Evolutionary conservation across 1,140 invertebrate genomes (phyloP).

Genomic region (Papilio glaucus): DNA sequence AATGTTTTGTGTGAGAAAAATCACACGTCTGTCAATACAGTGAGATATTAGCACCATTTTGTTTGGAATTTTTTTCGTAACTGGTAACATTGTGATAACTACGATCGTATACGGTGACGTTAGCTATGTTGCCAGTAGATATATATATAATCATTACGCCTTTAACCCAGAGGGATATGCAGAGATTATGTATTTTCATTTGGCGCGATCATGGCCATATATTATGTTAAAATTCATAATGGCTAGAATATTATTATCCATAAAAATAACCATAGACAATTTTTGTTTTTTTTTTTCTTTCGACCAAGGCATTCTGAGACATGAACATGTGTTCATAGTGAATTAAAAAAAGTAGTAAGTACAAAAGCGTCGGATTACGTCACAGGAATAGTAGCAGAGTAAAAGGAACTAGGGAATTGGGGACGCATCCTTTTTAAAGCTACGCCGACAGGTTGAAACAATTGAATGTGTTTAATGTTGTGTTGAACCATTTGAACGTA

Average conservation of each 20-base stretch:
- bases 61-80: too few species aligned
- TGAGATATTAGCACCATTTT: too few species aligned
- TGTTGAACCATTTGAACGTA: not conserved
- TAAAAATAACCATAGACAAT: not conserved
- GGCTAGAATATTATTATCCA: not conserved
- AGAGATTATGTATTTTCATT: too few species aligned
- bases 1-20: slow-evolving; percentile 14
- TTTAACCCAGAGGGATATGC: too few species aligned
- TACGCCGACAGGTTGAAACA: not conserved
- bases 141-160: too few species aligned
- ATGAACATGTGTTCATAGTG: not conserved
- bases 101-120: too few species aligned
- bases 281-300: not conserved
- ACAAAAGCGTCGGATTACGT: not conserved
- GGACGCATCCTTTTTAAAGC: slow-evolving; percentile 12
- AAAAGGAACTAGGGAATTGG: slow-evolving; percentile 6
- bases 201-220: too few species aligned
- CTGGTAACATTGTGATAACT: too few species aligned
- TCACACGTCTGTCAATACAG: not conserved
- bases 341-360: not conserved
- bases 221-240: not conserved
- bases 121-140: too few species aligned
- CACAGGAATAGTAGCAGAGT: not conserved
- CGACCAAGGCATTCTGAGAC: too few species aligned
- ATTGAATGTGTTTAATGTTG: not conserved